phyloP scores from a whole-genome alignment of 1,140 invertebrate species.

The Drosophila punjabiensis region DNA sequence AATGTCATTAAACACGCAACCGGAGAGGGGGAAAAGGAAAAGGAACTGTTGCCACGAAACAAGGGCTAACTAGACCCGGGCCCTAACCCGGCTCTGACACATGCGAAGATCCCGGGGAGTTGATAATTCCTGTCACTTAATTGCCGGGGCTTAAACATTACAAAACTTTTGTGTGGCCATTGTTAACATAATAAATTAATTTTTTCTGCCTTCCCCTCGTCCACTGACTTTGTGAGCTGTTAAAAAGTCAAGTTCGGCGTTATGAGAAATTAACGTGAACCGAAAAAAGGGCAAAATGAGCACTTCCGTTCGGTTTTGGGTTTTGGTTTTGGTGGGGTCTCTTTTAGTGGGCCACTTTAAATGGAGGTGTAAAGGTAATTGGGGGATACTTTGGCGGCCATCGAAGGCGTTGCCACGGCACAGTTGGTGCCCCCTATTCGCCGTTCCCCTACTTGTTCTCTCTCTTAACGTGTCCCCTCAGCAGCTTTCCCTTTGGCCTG shows the following conservation, averaged over 20 bases:
- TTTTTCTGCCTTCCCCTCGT: slow-evolving; percentile 34
- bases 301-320: slow-evolving; percentile 54
- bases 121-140: slow-evolving; percentile 80
- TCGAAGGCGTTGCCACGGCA: slow-evolving; percentile 61
- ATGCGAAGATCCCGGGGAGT: slow-evolving; percentile 72
- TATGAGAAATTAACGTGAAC: slow-evolving; percentile 50
- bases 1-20: slow-evolving; percentile 82
- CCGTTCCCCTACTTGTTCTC: not conserved
- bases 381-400: slow-evolving; percentile 65
- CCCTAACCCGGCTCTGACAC: slow-evolving; percentile 44
- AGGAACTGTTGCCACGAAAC: not conserved
- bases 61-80: slow-evolving; percentile 34
- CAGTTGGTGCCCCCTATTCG: slow-evolving; percentile 1
- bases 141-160: slow-evolving; percentile 81
- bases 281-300: slow-evolving; percentile 39
- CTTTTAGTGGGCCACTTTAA: slow-evolving; percentile 26
- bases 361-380: slow-evolving; percentile 68
- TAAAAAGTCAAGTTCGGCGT: slow-evolving; percentile 59
- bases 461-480: too few relatives aligned
- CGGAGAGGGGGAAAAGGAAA: not conserved
- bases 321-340: not conserved
- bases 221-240: slow-evolving; percentile 12
- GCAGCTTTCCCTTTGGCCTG: slow-evolving; percentile 22
- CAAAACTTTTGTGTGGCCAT: slow-evolving; percentile 70
- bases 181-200: slow-evolving; percentile 81